Percentiles rank a stretch among this genome's conserved stretches.
phyloP scores from a whole-genome alignment of 2,113 vertebrate genomes.

The Malurus cyaneus region DNA sequence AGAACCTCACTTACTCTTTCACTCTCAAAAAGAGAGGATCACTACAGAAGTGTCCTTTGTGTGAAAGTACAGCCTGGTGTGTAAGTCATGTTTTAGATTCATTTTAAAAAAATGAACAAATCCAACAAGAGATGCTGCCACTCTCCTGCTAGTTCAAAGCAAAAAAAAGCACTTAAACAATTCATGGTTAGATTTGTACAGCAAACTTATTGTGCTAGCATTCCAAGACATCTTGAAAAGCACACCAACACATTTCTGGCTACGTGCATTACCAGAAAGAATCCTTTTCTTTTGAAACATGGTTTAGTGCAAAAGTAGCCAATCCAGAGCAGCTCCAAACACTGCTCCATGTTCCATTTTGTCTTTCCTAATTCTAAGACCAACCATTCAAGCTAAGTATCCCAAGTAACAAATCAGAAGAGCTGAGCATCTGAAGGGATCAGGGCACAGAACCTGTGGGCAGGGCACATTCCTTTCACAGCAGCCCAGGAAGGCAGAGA shows the following conservation, averaged over 20 bases:
- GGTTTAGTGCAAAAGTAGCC: not conserved
- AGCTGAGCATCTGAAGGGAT: not conserved
- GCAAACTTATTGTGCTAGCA: not conserved
- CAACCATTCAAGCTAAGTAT: not conserved
- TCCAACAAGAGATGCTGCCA: slow-evolving; percentile 15
- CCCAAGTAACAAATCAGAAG: not conserved
- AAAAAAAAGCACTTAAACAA: slow-evolving; percentile 55
- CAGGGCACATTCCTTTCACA: not conserved
- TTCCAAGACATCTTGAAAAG: not conserved
- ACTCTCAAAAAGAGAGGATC: not conserved
- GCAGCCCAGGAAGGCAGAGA: not conserved
- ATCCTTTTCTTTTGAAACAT: not conserved
- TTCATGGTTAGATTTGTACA: slow-evolving; percentile 49
- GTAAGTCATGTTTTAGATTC: not conserved
- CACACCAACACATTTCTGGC: not conserved
- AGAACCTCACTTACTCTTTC: not conserved
- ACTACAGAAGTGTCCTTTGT: not conserved
- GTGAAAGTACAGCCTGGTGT: not conserved
- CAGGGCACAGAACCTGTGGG: not conserved
- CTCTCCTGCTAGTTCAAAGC: slow-evolving; percentile 63
- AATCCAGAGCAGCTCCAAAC: not conserved
- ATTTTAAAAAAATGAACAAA: slow-evolving; percentile 8
- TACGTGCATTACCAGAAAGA: not conserved
- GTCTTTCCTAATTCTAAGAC: not conserved
- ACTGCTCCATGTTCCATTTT: not conserved